Conservation (phyloP, 2,797 vertebrate genomes). For the Psittacula derbiana region DNA sequence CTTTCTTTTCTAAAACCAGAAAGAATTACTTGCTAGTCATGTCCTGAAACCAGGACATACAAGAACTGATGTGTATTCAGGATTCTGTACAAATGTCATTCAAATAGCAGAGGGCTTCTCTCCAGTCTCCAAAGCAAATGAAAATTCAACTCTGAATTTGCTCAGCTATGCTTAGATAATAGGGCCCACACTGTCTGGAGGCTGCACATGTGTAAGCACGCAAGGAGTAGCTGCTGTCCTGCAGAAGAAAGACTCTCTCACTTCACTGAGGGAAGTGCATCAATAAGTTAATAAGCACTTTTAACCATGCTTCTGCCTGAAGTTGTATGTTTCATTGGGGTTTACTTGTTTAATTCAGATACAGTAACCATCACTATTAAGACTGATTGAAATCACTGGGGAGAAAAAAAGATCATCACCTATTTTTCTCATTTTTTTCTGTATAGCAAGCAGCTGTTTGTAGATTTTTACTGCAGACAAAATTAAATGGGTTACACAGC, state of each 20-base stretch:
- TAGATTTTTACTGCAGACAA: background rate
- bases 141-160: background rate
- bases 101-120: background rate
- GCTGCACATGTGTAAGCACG: fast-evolving
- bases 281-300: background rate
- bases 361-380: background rate
- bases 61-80: background rate
- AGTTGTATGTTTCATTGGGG: background rate
- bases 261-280: background rate
- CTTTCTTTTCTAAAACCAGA: background rate
- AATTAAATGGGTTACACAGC: background rate
- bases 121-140: background rate
- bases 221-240: background rate
- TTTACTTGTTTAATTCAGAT: background rate
- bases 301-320: background rate
- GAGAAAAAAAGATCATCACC: background rate
- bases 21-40: background rate
- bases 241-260: background rate
- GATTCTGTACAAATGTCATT: background rate
- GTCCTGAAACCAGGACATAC: background rate
- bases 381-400: background rate
- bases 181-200: background rate
- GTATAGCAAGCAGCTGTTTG: background rate
- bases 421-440: background rate
- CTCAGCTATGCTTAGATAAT: background rate